Conservation (phyloP, 2,113 vertebrate genomes). For the Brachypteracias leptosomus region DNA sequence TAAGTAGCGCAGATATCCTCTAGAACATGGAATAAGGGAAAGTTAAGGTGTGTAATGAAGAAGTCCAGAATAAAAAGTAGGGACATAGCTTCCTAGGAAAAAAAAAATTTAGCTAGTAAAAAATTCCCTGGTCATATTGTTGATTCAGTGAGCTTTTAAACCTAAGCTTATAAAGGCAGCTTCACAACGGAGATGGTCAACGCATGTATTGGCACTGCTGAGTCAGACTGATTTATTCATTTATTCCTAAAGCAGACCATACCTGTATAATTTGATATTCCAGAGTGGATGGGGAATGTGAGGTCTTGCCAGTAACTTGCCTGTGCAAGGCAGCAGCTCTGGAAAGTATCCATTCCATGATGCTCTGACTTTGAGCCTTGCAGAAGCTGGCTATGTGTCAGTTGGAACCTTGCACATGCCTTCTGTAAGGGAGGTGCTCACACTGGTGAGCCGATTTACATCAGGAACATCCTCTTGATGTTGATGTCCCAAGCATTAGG, state of each 20-base stretch:
- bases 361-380: not conserved
- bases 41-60: not conserved
- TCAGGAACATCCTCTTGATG: not conserved
- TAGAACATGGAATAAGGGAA: not conserved
- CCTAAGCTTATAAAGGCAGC: not conserved
- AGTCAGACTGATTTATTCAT: not conserved
- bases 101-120: not conserved
- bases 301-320: not conserved
- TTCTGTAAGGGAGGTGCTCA: not conserved
- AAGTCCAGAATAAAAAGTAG: not conserved
- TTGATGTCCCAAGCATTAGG: too few relatives aligned
- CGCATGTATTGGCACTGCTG: fast-evolving
- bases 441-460: not conserved
- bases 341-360: fast-evolving
- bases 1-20: not conserved
- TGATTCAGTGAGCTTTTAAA: not conserved
- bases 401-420: fast-evolving
- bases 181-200: not conserved
- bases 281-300: not conserved
- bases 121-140: not conserved
- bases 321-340: not conserved
- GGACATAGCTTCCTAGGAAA: not conserved
- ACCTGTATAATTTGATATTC: not conserved
- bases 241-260: not conserved
- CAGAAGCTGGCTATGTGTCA: not conserved